These are phyloP conservation scores for Camelus bactrianus DNA, from an alignment of 2,113 vertebrate species.

Conservation along the genomic window DNA sequence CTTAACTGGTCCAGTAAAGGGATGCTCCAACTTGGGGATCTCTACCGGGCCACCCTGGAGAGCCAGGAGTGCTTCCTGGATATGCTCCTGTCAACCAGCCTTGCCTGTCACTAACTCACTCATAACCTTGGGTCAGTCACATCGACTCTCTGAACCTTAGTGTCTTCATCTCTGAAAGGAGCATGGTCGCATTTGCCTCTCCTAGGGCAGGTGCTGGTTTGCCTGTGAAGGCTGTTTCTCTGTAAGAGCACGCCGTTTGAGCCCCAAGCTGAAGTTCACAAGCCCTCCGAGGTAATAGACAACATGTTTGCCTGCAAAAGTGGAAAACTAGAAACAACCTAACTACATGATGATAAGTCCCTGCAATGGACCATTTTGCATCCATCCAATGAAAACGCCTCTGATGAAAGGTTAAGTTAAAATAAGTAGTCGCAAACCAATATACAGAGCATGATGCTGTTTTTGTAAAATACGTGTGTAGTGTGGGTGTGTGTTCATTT, in stretches of 20 bases:
- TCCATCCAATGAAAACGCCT: not conserved
- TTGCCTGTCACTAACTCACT: not conserved
- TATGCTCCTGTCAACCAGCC: not conserved
- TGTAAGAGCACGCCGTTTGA: not conserved
- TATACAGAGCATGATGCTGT: rapidly evolving
- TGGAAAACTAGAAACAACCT: not conserved
- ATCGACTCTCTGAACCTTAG: not conserved
- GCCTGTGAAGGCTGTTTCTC: not conserved
- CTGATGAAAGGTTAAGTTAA: too few species aligned
- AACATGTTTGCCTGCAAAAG: not conserved
- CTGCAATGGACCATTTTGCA: not conserved
- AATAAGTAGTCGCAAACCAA: not conserved
- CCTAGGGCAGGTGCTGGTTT: rapidly evolving
- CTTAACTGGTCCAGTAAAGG: not conserved
- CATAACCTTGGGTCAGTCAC: not conserved
- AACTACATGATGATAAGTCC: rapidly evolving
- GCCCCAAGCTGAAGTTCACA: not conserved
- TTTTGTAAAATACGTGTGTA: not conserved
- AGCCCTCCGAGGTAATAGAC: not conserved
- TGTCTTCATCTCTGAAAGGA: not conserved
- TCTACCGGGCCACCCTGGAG: not conserved
- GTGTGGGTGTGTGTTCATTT: rapidly evolving
- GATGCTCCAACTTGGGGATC: not conserved
- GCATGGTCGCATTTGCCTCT: not conserved
- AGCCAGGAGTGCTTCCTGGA: not conserved